A percentile compares a stretch with the other conserved stretches of the same genome.
These are phyloP conservation scores for Halictus quadricinctus DNA, from an alignment of 2,888 invertebrate genomes.

Conservation along the genomic window DNA sequence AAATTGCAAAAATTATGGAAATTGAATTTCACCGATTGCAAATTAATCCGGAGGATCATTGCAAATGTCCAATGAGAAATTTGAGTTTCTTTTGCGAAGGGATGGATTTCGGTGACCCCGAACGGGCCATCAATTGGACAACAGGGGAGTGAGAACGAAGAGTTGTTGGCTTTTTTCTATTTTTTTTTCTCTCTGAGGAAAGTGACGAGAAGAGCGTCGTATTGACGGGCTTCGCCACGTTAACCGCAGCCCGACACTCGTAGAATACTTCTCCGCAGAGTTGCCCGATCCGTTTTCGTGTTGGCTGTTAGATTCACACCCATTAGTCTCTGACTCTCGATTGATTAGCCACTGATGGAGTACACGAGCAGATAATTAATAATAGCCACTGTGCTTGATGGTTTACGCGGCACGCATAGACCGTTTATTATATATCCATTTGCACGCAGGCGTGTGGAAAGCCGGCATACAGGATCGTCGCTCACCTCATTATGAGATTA, in stretches of 20 bases:
- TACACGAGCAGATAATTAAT: constrained; percentile 67
- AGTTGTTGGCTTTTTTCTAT: background rate
- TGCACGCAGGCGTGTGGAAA: constrained; percentile 43
- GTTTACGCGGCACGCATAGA: constrained; percentile 59
- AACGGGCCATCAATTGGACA: background rate
- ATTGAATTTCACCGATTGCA: background rate
- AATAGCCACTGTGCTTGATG: constrained; percentile 54
- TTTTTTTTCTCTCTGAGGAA: background rate
- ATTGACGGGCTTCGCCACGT: background rate
- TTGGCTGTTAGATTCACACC: constrained; percentile 55
- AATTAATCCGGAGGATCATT: background rate
- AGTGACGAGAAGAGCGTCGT: background rate
- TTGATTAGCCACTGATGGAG: constrained; percentile 70
- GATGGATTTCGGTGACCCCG: background rate
- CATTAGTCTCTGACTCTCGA: constrained; percentile 68
- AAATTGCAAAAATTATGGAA: background rate
- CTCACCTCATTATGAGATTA: constrained; percentile 21
- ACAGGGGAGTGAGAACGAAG: background rate
- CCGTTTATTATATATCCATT: constrained; percentile 62
- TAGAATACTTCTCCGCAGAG: constrained; percentile 22
- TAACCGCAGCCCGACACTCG: constrained; percentile 9
- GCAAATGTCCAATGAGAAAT: background rate
- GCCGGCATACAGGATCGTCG: constrained; percentile 18
- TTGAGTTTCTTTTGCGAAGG: background rate
- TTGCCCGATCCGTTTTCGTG: constrained; percentile 17